Evolutionary conservation across 2,888 invertebrate genomes (phyloP), one percentile per base, ranked within the genome.

Genomic region (Amorpha juglandis): DNA sequence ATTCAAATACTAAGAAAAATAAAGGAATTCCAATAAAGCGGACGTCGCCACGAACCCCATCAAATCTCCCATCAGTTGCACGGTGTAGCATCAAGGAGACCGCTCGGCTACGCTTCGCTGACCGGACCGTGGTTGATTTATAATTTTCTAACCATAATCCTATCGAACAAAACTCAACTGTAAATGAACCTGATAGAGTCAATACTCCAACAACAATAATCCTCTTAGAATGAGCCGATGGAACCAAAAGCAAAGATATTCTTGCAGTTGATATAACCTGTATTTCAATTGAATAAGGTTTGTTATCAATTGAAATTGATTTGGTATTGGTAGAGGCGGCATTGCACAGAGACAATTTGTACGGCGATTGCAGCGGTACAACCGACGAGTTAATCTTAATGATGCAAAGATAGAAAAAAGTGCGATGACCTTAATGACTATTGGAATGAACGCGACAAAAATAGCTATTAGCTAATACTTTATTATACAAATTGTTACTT

Each of bases 131-230:
- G 73, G 78, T 86, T 86, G 87, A 88, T 88, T 86, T 85, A 81
- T 88, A 87, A 88, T 88, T 86, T 86, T 85, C 85, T 79, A 83
- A 80, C 79, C 50, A 48, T n/a, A 21, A 81, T 83, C 76, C 70
- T 64, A 71, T 73, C 68, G 71, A 67, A 72, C 73, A 42, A 38
- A 11, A 58, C 19, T 19, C 58, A 42, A 42, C 42, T 38, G 19
- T 42, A 58, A 16, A 0, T 6, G 16, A 19, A 19, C 16, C 19
- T 4, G 0, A 42, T 58, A 42, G 6, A 42, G 58, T 12, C 12
- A 38, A 42, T 38, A 58, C 6, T 58, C 58, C 21, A 58, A 38
- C 58, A 52, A 9, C 21, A 58, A 42, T 19, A 42, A 6, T 42
- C 16, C 1, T 19, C 38, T 19, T 12, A 19, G 16, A 58, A 42